A percentile compares a stretch with the other conserved stretches of the same genome.
Conservation (phyloP, 2,113 vertebrate genomes). For the Cephalopholis sonnerati region DNA sequence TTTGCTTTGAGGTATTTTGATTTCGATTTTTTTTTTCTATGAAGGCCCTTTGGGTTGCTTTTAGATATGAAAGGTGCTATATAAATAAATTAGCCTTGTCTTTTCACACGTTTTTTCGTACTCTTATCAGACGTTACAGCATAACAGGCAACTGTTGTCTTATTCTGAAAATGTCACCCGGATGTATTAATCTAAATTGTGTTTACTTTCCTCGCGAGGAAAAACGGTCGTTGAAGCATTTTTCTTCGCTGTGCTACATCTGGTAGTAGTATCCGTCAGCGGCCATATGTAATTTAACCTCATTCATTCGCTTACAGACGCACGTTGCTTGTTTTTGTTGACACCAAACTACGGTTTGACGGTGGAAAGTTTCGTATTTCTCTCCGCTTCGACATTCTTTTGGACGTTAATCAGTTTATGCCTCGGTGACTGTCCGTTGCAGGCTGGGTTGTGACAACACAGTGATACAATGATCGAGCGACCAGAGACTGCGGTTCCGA, state of each 20-base stretch:
- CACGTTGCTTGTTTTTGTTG: not conserved
- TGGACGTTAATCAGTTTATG: conserved; percentile 60
- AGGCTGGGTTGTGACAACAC: conserved; percentile 78
- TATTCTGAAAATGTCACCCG: conserved; percentile 62
- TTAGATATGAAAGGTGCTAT: too few species aligned
- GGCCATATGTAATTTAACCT: conserved; percentile 61
- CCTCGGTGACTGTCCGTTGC: conserved; percentile 60
- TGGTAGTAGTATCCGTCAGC: conserved; percentile 19
- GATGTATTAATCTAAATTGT: not conserved
- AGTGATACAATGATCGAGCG: conserved; percentile 83
- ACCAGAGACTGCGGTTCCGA: conserved; percentile 83
- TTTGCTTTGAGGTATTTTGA: too few species aligned
- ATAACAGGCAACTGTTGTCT: conserved; percentile 11
- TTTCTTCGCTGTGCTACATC: conserved; percentile 19
- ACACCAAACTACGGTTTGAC: accelerated
- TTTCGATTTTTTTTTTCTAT: too few species aligned
- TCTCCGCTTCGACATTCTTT: conserved; percentile 6
- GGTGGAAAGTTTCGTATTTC: not conserved
- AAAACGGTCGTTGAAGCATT: conserved; percentile 16
- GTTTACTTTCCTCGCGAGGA: not conserved
- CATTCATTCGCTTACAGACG: conserved; percentile 59
- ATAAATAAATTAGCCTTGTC: too few species aligned
- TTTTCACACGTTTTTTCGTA: too few species aligned
- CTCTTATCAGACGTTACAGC: too few species aligned
- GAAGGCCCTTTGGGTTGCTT: too few species aligned